A percentile compares a stretch with the other conserved stretches of the same genome.
Evolutionary conservation across 2,113 vertebrate species (phyloP).

Genomic region (Hemichromis elongatus): DNA sequence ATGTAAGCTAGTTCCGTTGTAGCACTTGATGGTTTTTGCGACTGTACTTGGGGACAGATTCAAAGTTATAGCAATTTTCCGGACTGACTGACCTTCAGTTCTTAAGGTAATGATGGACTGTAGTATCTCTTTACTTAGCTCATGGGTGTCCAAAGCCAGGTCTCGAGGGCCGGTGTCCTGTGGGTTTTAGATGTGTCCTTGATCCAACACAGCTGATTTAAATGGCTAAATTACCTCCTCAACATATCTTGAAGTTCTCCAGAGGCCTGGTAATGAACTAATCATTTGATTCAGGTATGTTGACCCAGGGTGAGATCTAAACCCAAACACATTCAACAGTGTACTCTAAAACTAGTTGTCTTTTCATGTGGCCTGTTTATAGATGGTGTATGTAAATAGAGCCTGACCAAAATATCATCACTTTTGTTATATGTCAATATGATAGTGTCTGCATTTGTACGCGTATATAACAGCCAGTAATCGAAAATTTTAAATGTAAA

Average conservation of each 20-base stretch:
- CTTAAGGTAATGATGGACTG: background rate
- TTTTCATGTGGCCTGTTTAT: background rate
- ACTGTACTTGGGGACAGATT: background rate
- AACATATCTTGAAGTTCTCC: too few relatives aligned
- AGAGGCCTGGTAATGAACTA: too few relatives aligned
- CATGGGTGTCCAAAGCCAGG: too few relatives aligned
- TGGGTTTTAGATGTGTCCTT: too few relatives aligned
- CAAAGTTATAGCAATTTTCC: background rate
- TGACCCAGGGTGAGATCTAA: too few relatives aligned
- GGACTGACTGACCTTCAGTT: background rate
- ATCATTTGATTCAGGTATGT: too few relatives aligned
- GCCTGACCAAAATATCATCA: fast-evolving
- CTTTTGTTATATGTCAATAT: background rate
- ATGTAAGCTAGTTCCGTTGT: too few relatives aligned
- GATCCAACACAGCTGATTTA: too few relatives aligned
- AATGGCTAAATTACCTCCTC: too few relatives aligned
- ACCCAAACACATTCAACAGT: background rate
- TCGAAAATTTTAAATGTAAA: background rate
- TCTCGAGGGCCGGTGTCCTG: too few relatives aligned
- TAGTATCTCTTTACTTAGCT: background rate
- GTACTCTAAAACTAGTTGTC: background rate
- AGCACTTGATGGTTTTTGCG: background rate
- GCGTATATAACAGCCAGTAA: background rate
- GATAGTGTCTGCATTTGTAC: background rate
- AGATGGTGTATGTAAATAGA: background rate